Percentiles rank a stretch among this genome's conserved stretches.
Conservation (phyloP, 30 jellyfish, hydroid and myxozoan genomes). For the Nemopilema nomurai region DNA sequence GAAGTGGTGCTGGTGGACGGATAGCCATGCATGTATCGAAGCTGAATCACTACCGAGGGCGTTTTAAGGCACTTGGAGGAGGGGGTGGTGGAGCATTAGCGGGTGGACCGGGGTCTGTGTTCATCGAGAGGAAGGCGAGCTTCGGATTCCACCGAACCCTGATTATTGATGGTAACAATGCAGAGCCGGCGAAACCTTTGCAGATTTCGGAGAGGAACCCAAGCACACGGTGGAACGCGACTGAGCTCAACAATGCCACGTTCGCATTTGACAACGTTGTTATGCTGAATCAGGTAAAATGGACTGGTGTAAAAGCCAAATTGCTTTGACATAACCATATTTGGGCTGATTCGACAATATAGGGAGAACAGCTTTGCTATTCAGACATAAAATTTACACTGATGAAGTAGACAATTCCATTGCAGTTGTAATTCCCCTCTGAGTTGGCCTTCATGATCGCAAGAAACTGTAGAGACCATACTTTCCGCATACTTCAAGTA, state of each 20-base stretch:
- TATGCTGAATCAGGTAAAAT: conserved; percentile 33
- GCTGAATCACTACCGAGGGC: conserved; percentile 45
- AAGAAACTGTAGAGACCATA: too few species aligned
- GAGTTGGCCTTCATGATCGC: too few species aligned
- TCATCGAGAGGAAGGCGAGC: conserved; percentile 39
- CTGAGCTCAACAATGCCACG: conserved; percentile 63
- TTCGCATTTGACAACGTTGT: conserved; percentile 50
- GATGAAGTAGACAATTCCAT: too few species aligned
- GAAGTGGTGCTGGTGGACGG: conserved; percentile 75
- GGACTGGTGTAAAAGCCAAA: too few species aligned
- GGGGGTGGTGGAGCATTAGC: conserved; percentile 42
- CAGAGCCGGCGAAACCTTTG: conserved; percentile 61
- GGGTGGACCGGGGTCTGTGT: conserved; percentile 75
- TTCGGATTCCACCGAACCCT: conserved; percentile 45
- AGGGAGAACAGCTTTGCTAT: too few species aligned
- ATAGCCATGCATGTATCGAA: conserved; percentile 43
- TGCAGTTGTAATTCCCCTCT: too few species aligned
- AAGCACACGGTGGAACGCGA: neutral
- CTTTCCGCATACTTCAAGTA: too few species aligned
- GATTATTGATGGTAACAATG: conserved; percentile 67
- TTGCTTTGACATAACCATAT: neutral
- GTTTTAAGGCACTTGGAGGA: conserved; percentile 45
- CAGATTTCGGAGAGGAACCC: conserved; percentile 43
- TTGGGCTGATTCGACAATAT: too few species aligned
- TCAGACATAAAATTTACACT: too few species aligned